Percentiles rank a stretch among this genome's conserved stretches.
Evolutionary conservation across 2,888 invertebrate genomes (phyloP).

Genomic region (Parapristionchus giblindavisi): DNA sequence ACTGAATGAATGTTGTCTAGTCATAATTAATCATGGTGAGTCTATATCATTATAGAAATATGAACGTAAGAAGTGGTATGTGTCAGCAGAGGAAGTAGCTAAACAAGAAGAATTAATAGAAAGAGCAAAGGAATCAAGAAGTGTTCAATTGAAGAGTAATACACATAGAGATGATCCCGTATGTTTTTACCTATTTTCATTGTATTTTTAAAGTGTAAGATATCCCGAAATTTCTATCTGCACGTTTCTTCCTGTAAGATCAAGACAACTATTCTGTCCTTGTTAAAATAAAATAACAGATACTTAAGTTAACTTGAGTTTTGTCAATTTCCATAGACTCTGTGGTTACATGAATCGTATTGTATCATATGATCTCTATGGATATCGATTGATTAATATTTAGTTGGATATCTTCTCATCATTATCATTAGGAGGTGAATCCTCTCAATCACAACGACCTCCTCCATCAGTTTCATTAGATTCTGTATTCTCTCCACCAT

Average conservation of each 20-base stretch:
- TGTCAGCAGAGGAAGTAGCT: constrained; percentile 72
- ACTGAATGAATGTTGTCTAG: no score
- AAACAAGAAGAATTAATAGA: constrained; percentile 43
- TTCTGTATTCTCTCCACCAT: constrained; percentile 35
- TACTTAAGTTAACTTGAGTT: no score
- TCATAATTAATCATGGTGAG: constrained; percentile 2
- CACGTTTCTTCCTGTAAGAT: no score
- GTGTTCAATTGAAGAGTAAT: constrained; percentile 21
- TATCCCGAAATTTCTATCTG: no score
- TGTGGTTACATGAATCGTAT: no score
- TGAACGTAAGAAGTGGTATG: constrained; percentile 83
- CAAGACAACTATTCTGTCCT: no score
- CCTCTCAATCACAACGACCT: constrained; percentile 6
- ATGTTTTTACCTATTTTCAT: neutral
- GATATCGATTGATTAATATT: neutral
- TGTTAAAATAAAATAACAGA: no score
- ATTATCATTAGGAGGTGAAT: neutral
- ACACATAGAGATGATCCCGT: constrained; percentile 5
- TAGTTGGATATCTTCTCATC: constrained; percentile 30
- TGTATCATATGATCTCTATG: no score
- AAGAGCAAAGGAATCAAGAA: constrained; percentile 24
- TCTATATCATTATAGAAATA: constrained; percentile 80
- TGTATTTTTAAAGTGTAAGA: no score
- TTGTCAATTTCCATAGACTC: no score
- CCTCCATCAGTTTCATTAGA: constrained; percentile 36